Base-by-base conservation (phyloP, 2,113 vertebrate genomes). In the Peromyscus californicus region DNA sequence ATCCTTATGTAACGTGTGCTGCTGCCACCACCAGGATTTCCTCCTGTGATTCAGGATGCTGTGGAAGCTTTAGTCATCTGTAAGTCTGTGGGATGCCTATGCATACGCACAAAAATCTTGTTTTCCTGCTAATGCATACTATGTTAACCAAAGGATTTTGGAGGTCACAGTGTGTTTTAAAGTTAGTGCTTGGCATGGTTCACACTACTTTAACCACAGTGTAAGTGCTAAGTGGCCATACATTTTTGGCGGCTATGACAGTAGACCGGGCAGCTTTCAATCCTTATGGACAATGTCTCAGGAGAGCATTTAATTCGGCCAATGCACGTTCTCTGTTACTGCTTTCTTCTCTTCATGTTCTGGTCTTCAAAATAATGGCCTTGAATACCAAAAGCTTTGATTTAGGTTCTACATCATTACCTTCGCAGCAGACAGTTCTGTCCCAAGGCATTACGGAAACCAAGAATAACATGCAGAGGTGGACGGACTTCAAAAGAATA, bases 381-480 rank as follows among this genome's bases (percentile, higher is more conserved):
- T 89, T 95, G 83, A 86, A 74, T 94, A 94, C 91, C 82, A 91
- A 85, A 89, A 86, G 65, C 65, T 42, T 74, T 90, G 39, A 74
- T 82, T 86, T 82, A 95, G 29, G 76, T 93, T 97, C 57, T 78
- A 88, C 80, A 36, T 90, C n/a, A 82, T 94, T 96, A 86, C 86
- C 48, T 94, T 93, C 42, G 12, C 69, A 94, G 89, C 36, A 87
- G 72, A 67, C 79, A 57, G 26, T 85, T 97, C 92, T 97, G n/a
- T 74, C 76, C 65, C 82, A 72, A 89, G 91, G 82, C 69, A 51
- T 93, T 54, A 42, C 91, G 76, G 89, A 59, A 85, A 94, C 76
- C 63, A 90, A 76, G 76, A 93, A 89, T 26, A 76, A 67, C 87
- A 92, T n/a, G 45, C 74, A 74, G 15, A 96, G 59, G n/a, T 82